A percentile compares a stretch with the other conserved stretches of the same genome.
phyloP scores from a whole-genome alignment of 2,797 vertebrate genomes.

The Martes flavigula region DNA sequence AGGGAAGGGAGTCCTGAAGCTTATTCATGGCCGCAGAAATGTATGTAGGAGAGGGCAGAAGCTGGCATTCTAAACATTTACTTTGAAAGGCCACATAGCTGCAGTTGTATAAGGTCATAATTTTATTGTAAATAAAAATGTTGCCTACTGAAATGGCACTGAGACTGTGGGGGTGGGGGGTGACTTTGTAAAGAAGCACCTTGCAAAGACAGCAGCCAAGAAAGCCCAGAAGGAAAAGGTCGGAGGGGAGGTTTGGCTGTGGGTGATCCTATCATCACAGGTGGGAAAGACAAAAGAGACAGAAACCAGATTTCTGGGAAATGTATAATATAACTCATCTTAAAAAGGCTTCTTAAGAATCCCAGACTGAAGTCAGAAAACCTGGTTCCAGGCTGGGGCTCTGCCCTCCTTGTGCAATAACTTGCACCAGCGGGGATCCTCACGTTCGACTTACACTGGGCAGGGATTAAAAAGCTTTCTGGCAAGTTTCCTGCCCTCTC shows the following conservation, averaged over 20 bases:
- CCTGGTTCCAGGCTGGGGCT: neutral
- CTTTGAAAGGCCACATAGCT: neutral
- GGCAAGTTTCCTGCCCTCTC: neutral
- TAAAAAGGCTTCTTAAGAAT: neutral
- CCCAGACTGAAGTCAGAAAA: neutral
- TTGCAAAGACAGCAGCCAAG: neutral
- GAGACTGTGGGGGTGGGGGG: neutral
- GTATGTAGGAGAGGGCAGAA: neutral
- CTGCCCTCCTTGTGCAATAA: neutral
- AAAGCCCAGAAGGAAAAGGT: neutral
- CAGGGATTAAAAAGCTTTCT: neutral
- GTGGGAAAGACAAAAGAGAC: neutral
- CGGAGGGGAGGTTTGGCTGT: neutral
- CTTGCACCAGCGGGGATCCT: neutral
- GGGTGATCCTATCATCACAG: neutral
- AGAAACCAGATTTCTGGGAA: neutral
- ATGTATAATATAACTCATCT: neutral
- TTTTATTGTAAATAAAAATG: conserved; percentile 26
- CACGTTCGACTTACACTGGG: neutral
- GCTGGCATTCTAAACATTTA: neutral
- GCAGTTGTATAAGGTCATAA: neutral
- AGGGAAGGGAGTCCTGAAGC: neutral
- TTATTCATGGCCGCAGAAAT: neutral
- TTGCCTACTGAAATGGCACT: neutral
- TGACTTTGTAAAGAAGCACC: neutral